Evolutionary conservation across 2,888 invertebrate genomes (phyloP).

Genomic region (Orthosia gracilis): DNA sequence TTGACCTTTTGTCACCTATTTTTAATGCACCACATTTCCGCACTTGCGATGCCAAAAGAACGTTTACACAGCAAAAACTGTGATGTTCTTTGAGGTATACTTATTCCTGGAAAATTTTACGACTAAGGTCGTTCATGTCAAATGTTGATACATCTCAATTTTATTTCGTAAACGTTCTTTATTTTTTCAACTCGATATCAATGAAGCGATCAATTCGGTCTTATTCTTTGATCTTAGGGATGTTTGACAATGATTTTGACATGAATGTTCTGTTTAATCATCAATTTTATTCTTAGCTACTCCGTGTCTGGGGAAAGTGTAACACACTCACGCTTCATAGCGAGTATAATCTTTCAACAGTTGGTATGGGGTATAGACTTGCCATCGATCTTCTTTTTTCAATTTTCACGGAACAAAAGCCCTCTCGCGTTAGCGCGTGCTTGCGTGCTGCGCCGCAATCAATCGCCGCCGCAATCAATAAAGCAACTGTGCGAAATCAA

Average conservation of each 20-base stretch:
- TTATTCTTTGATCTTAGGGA: conserved; percentile 52
- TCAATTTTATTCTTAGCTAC: conserved; percentile 40
- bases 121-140: conserved; percentile 56
- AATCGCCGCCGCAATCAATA: conserved; percentile 88
- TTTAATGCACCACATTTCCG: conserved; percentile 65
- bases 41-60: conserved; percentile 58
- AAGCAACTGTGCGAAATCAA: conserved; percentile 87
- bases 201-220: conserved; percentile 52
- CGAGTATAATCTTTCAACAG: conserved; percentile 29
- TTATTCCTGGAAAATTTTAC: conserved; percentile 58
- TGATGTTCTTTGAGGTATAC: conserved; percentile 55
- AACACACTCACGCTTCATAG: conserved; percentile 25
- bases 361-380: conserved; percentile 47
- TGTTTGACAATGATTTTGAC: conserved; percentile 53
- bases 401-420: conserved; percentile 72
- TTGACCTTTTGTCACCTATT: conserved; percentile 67
- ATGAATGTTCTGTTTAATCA: conserved; percentile 44
- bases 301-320: conserved; percentile 22
- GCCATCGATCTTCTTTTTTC: conserved; percentile 68
- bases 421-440: conserved; percentile 68
- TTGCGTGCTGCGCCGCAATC: conserved; percentile 85
- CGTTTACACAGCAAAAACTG: conserved; percentile 45
- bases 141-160: conserved; percentile 62
- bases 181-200: conserved; percentile 61
- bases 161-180: conserved; percentile 48